Base-by-base conservation (phyloP, 53 echinoderm and acorn worm species). In the Patiria pectinifera region DNA sequence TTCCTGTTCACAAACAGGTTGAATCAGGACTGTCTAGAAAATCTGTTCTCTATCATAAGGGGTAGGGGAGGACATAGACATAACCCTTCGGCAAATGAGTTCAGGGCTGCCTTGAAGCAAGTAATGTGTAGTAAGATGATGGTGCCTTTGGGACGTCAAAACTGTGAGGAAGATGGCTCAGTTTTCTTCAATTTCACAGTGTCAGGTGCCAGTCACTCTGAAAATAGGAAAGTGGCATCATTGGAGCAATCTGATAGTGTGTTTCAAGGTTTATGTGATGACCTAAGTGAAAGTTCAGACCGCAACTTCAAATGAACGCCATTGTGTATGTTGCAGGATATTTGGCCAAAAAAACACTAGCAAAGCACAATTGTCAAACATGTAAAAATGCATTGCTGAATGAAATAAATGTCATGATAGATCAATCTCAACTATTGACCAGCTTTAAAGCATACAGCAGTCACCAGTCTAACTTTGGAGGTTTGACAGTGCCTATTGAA, bases 51-150 rank as follows among this genome's bases (percentile, higher is more conserved):
- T 24, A 76, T 88, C 21, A 76, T 88, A 59, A 88, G 88, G 61
- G 59, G 88, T 14, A 35, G 88, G 61, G 88, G 88, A 48, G 88
- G 88, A 53, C 76, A 88, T 43, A 75, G 77, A 63, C 59, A 76
- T 63, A 88, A 76, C 76, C 88, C 78, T 14, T 69, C 72, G 18
- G 74, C 84, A 11, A 46, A 83, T 84, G 92, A 92, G n/a, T 92
- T 92, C 71, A 70, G 75, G 81, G 84, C 83, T 58, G 84, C 84
- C 8, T 48, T 85, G 71, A 92, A 92, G 77, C 92, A 92, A 92
- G 77, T 83, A 92, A 71, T 92, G 71, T 84, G 83, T 48, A 92
- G 69, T 48, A 92, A 85, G 83, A 71, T 92, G 63, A 92, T 92
- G 92, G 85, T 84, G 12, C 74, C 85, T 44, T 81, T 47, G 81